phyloP scores from a whole-genome alignment of 2,113 vertebrate species.

The Misgurnus anguillicaudatus region DNA sequence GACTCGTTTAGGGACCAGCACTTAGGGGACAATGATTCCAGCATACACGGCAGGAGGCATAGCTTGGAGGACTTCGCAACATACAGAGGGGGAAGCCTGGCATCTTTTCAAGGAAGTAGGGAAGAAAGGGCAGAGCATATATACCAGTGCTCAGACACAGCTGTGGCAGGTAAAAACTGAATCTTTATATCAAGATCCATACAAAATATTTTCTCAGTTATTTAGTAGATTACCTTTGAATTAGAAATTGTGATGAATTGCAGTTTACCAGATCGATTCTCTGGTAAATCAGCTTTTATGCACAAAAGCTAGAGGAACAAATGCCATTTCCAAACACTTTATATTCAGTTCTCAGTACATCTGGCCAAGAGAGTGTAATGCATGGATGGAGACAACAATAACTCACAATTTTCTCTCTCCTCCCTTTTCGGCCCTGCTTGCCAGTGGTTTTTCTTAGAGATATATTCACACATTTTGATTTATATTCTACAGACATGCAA shows the following conservation, averaged over 20 bases:
- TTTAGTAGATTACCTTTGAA: background rate
- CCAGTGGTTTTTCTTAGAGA: constrained; percentile 83
- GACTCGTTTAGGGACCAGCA: constrained; percentile 84
- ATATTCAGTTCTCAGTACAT: constrained; percentile 75
- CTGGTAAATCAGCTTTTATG: background rate
- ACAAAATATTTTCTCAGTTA: background rate
- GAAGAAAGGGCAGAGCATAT: constrained; percentile 78
- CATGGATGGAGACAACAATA: constrained; percentile 80
- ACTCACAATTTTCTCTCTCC: constrained; percentile 78
- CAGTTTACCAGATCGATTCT: background rate
- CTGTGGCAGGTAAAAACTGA: constrained; percentile 79
- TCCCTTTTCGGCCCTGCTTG: constrained; percentile 70
- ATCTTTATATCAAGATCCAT: background rate
- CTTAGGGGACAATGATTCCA: constrained; percentile 78
- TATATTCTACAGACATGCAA: constrained; percentile 97
- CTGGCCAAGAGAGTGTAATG: constrained; percentile 74
- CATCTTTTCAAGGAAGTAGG: constrained; percentile 84
- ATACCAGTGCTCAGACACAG: constrained; percentile 75
- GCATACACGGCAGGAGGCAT: constrained; percentile 81
- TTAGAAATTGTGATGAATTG: background rate
- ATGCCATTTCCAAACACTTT: constrained; percentile 67
- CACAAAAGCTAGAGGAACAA: constrained; percentile 33
- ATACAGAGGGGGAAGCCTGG: constrained; percentile 88
- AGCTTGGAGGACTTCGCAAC: constrained; percentile 87
- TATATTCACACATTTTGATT: constrained; percentile 98